Percentiles rank a stretch among this genome's conserved stretches.
Conservation (phyloP, 2,113 vertebrate species). For the Sprattus sprattus region DNA sequence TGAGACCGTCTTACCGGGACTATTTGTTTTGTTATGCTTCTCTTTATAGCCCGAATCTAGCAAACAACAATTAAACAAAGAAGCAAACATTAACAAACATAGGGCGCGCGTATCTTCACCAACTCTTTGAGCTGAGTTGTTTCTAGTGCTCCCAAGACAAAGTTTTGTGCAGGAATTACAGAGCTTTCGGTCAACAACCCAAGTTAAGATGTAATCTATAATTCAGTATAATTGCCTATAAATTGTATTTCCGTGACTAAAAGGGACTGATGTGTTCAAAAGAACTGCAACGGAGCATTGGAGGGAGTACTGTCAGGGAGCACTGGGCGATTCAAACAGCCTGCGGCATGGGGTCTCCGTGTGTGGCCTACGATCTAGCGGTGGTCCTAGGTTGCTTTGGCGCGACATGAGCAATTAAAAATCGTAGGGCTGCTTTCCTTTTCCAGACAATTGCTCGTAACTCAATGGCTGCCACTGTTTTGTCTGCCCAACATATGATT, state of each 20-base stretch:
- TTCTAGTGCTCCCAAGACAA: slow-evolving; percentile 35
- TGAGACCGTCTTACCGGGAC: background rate
- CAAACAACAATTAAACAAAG: slow-evolving; percentile 64
- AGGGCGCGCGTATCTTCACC: slow-evolving; percentile 57
- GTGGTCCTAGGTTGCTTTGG: slow-evolving; percentile 61
- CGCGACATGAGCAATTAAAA: slow-evolving; percentile 66
- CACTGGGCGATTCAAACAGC: slow-evolving; percentile 83
- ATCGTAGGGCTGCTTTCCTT: slow-evolving; percentile 52
- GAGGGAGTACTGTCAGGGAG: slow-evolving; percentile 77
- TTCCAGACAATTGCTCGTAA: slow-evolving; percentile 42
- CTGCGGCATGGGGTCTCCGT: slow-evolving; percentile 70
- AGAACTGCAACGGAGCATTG: slow-evolving; percentile 75
- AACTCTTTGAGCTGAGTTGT: slow-evolving; percentile 48
- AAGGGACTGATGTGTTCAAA: slow-evolving; percentile 80
- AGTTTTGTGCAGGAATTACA: slow-evolving; percentile 51
- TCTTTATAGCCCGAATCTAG: slow-evolving; percentile 68
- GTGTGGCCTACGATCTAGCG: slow-evolving; percentile 83
- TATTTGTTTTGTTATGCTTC: slow-evolving; percentile 62
- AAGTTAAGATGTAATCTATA: slow-evolving; percentile 81
- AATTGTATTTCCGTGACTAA: slow-evolving; percentile 88
- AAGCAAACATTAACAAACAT: slow-evolving; percentile 70
- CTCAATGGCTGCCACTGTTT: background rate
- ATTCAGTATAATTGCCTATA: slow-evolving; percentile 79
- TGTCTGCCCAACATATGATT: background rate
- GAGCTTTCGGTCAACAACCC: slow-evolving; percentile 68